Base-by-base conservation (phyloP, 2,888 invertebrate species). In the Habroteleia sp. region DNA sequence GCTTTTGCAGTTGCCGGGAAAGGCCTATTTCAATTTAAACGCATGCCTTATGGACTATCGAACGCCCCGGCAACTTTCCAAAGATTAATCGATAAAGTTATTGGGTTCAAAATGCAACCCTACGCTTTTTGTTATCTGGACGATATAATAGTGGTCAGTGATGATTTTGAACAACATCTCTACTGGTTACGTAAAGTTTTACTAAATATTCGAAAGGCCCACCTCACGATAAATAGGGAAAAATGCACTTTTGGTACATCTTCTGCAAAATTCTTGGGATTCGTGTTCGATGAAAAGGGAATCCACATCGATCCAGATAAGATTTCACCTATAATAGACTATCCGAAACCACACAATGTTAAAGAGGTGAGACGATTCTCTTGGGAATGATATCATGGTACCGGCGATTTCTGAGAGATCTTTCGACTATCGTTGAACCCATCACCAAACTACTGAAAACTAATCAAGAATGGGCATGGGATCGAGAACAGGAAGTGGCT, bases 371-470 rank as follows among this genome's bases (percentile, higher is more conserved):
- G 27, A 27, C 3, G 27, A n/a, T n/a, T 7, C 7, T 27, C 7
- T 1, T 27, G 4, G 27, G 27, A 7, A 27, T 27, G 27, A 7
- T 27, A 5, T 27, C 27, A 1, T 27, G 27, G 27, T 27, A 27
- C 7, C 3, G 27, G 7, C 4, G 54, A n/a, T 54, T 54, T 8
- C 2, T 54, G 3, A 27, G 27, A 16, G 29, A 54, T 11, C 6
- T 54, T 11, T 8, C 54, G 1, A 41, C 41, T 2, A 29, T 54
- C 2, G 41, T 29, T 1, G 41, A 54, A 10, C 41, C 54, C 0
- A 54, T 54, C 7, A 17, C 20, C 2, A 3, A 7, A 10, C n/a
- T 54, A 11, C n/a, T 54, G 17, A 41, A 41, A 29, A 10, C 27
- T 10, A 8, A 16, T 5, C 17, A 27, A 17, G 5, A 1, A 4